Evolutionary conservation across 2,888 invertebrate species (phyloP), one percentile per base, ranked within the genome.

Genomic region (Apotomis turbidana): DNA sequence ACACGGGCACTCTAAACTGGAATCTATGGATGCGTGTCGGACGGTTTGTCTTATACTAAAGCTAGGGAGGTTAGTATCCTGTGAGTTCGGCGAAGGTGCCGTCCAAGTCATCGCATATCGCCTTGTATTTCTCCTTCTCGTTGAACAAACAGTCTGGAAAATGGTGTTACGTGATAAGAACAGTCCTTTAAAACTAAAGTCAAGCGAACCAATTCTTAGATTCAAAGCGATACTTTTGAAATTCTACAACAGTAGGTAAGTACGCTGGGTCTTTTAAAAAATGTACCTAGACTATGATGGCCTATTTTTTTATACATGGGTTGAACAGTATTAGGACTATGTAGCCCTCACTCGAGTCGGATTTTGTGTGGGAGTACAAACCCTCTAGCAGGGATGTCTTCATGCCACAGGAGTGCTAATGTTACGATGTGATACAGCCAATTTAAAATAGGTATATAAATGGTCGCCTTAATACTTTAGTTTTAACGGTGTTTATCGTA

Each of bases 81-180:
- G 98, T 98, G 94, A 98, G 96, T 95, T 98, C 98, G 91, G 98
- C 97, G 95, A 98, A 98, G 93, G 98, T 98, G 94, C 96, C 96
- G 95, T 98, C 98, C 96, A 98, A 95, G 95, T 98, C 98, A 95
- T 98, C 98, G 95, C 97, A 97, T 95, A 98, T 98, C 94, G 97
- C 96, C 96, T 98, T 98, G 97, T 98, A 97, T 95, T 97, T 97
- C 95, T 97, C 97, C 96, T 97, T 97, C 94, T 96, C 95, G 94
- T 95, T 95, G 95, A 96, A 96, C 93, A 97, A 95, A 88, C 95
- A 94, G 95, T 97, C 97, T 97, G 96, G 81, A 96, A 96, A 90
- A 90, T 86, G 82, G 85, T 77, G 90, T 90, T 82, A 88, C 85
- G 86, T 83, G 84, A 86, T 88, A 89, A 85, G 83, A 85, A 83